Evolutionary conservation across 1,140 invertebrate species (phyloP).

Genomic region (Penaeus chinensis): DNA sequence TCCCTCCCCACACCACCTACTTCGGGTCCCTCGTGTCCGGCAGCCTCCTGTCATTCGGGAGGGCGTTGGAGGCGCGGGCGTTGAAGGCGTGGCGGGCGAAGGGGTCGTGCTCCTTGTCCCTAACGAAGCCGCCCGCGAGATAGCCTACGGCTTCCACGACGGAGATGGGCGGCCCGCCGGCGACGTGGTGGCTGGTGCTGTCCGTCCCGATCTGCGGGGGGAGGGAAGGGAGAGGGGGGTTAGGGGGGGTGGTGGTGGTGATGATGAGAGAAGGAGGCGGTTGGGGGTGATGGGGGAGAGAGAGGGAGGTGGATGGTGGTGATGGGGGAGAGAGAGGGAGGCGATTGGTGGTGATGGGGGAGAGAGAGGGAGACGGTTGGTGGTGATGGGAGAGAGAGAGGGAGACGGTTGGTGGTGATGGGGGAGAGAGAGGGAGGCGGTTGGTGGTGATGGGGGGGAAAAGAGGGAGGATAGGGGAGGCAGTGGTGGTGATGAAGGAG

Average conservation of each 20-base stretch:
- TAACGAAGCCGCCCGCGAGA: constrained; percentile 10
- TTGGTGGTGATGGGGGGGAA: too few relatives aligned
- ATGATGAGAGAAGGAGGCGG: not conserved
- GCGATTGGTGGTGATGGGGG: too few relatives aligned
- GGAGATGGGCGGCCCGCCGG: not conserved
- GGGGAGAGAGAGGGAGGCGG: too few relatives aligned
- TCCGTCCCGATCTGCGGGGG: not conserved
- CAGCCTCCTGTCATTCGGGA: not conserved
- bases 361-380: too few relatives aligned
- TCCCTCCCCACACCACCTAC: not conserved
- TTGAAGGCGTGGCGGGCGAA: constrained; percentile 36
- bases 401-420: too few relatives aligned
- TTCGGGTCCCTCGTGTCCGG: constrained; percentile 19
- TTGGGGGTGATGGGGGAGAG: too few relatives aligned
- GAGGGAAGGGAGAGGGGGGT: not conserved
- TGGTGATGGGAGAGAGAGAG: too few relatives aligned
- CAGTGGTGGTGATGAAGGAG: too few relatives aligned
- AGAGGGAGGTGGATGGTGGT: too few relatives aligned
- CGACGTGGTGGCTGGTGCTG: not conserved
- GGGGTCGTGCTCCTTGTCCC: constrained; percentile 32
- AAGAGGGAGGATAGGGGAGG: too few relatives aligned
- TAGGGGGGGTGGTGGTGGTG: not conserved
- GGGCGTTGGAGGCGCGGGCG: constrained; percentile 1
- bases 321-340: too few relatives aligned
- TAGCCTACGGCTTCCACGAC: not conserved